A percentile compares a stretch with the other conserved stretches of the same genome.
Evolutionary conservation across 1,140 invertebrate species (phyloP).

Genomic region (Pseudomyrmex concolor): DNA sequence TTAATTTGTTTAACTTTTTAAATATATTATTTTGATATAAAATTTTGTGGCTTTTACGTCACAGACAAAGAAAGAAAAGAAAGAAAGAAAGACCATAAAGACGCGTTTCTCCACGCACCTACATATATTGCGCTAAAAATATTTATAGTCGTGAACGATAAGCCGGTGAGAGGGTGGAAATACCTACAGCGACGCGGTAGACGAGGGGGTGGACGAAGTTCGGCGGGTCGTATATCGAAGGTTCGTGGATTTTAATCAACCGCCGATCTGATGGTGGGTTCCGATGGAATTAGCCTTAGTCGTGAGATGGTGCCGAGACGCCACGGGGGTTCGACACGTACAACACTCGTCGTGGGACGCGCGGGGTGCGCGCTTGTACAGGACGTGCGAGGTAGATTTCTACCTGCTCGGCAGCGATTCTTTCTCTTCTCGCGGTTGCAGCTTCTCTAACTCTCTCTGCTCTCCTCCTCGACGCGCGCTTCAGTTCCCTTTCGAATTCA

Average conservation of each 20-base stretch:
- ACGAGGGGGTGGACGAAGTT: constrained; percentile 75
- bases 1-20: no score
- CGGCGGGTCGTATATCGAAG: constrained; percentile 82
- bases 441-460: no score
- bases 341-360: constrained; percentile 72
- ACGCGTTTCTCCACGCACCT: neutral
- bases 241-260: constrained; percentile 85
- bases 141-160: constrained; percentile 32
- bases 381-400: constrained; percentile 59
- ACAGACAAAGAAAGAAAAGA: no score
- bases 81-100: neutral
- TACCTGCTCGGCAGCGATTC: constrained; percentile 58
- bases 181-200: neutral
- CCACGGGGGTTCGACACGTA: constrained; percentile 85
- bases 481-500: constrained; percentile 76
- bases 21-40: neutral
- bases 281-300: constrained; percentile 78
- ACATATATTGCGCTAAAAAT: neutral
- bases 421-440: neutral
- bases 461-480: neutral
- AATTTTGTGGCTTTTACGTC: neutral
- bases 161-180: constrained; percentile 48
- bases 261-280: constrained; percentile 81
- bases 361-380: constrained; percentile 52
- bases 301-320: constrained; percentile 83